Evolutionary conservation across 2,113 vertebrate species (phyloP).

Genomic region (Romanogobio albipinnatus): DNA sequence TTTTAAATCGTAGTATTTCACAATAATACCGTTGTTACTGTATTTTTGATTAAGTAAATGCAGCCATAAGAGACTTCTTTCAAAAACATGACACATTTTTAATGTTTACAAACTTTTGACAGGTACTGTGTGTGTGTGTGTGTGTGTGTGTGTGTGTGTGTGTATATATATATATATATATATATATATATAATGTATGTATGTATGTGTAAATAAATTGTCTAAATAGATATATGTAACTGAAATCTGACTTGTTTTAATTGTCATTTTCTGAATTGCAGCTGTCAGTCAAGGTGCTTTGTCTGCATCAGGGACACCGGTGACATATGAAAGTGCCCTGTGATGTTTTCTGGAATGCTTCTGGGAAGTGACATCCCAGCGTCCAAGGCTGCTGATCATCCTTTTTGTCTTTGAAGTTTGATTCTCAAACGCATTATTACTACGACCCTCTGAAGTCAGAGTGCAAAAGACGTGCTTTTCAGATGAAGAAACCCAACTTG

Average conservation of each 20-base stretch:
- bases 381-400: background rate
- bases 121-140: too few species aligned
- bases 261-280: slow-evolving; percentile 34
- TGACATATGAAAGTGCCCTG: slow-evolving; percentile 78
- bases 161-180: too few species aligned
- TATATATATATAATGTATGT: too few species aligned
- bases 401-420: background rate
- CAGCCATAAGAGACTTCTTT: too few species aligned
- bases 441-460: background rate
- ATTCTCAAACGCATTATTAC: background rate
- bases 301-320: slow-evolving; percentile 61
- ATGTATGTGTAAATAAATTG: too few species aligned
- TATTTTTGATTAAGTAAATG: too few species aligned
- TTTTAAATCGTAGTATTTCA: too few species aligned
- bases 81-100: too few species aligned
- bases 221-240: background rate
- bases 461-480: background rate
- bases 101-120: too few species aligned
- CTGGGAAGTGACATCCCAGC: background rate
- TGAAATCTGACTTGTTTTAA: background rate
- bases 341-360: slow-evolving; percentile 56
- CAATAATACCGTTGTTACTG: too few species aligned
- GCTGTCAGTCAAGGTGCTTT: slow-evolving; percentile 47
- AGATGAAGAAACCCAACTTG: background rate
- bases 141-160: too few species aligned